A percentile compares a stretch with the other conserved stretches of the same genome.
Evolutionary conservation across 2,797 vertebrate genomes (phyloP).

Genomic region (Mormyrops attenuatus): DNA sequence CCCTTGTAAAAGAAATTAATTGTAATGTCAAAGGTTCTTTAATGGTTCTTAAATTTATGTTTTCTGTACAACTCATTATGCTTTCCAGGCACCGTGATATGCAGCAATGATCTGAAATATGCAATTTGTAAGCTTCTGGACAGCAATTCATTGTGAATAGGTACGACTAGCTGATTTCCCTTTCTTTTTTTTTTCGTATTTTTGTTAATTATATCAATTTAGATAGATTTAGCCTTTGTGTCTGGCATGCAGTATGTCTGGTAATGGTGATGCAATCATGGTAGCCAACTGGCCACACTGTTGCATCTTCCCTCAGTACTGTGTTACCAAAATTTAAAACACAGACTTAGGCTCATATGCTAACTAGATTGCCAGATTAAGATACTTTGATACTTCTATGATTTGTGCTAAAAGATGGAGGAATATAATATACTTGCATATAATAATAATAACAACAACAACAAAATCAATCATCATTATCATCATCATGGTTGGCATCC

Average conservation of each 20-base stretch:
- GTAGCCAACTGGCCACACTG: not conserved
- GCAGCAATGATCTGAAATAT: not conserved
- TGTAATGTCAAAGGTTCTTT: constrained; percentile 9
- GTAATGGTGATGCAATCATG: not conserved
- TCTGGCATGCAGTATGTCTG: not conserved
- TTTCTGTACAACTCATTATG: not conserved
- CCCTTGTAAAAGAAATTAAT: not conserved
- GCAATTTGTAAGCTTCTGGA: not conserved
- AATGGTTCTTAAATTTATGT: constrained; percentile 3
- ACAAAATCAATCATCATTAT: not conserved
- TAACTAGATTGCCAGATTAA: not conserved
- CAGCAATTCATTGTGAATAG: not conserved
- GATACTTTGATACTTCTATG: not conserved
- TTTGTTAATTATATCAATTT: not conserved
- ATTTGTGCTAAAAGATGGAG: not conserved
- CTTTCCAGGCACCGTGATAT: not conserved
- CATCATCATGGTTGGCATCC: not conserved
- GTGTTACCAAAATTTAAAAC: not conserved
- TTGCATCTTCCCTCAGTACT: not conserved
- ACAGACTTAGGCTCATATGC: not conserved
- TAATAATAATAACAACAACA: not conserved
- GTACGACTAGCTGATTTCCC: not conserved
- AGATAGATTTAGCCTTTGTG: not conserved
- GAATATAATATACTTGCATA: not conserved
- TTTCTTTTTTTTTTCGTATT: not conserved